Percentiles rank a stretch among this genome's conserved stretches.
Evolutionary conservation across 2,888 invertebrate genomes (phyloP).

Genomic region (Diogma glabrata): DNA sequence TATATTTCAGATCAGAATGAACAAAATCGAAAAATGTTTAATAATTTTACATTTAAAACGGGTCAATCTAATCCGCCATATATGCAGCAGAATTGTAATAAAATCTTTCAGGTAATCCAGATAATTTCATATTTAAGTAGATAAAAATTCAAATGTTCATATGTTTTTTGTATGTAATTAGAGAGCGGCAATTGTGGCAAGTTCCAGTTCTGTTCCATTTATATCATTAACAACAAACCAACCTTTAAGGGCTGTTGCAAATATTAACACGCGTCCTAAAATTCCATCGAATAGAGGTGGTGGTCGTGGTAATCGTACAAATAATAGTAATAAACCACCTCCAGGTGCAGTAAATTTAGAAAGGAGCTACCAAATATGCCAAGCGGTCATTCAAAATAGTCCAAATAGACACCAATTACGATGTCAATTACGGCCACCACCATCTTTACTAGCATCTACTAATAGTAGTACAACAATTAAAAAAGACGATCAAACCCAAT

Average conservation of each 20-base stretch:
- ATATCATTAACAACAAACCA: slow-evolving; percentile 40
- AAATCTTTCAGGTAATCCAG: too few species aligned
- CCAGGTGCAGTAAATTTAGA: slow-evolving; percentile 87
- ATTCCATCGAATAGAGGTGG: slow-evolving; percentile 24
- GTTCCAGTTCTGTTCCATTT: slow-evolving; percentile 40
- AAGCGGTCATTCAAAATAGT: slow-evolving; percentile 87
- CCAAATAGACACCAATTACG: slow-evolving; percentile 79
- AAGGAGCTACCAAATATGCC: slow-evolving; percentile 89
- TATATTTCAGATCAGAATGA: background rate
- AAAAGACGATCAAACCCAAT: slow-evolving; percentile 25
- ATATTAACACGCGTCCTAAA: slow-evolving; percentile 18
- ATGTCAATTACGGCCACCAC: slow-evolving; percentile 76
- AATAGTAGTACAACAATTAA: slow-evolving; percentile 19
- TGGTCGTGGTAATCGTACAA: slow-evolving; percentile 30
- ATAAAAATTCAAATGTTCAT: too few species aligned
- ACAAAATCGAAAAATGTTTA: background rate
- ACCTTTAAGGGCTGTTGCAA: slow-evolving; percentile 35
- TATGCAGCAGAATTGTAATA: too few species aligned
- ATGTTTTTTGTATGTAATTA: too few species aligned
- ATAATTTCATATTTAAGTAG: too few species aligned
- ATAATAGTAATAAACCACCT: slow-evolving; percentile 60
- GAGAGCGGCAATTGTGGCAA: slow-evolving; percentile 23
- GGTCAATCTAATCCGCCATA: too few species aligned
- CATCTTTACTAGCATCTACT: slow-evolving; percentile 47
- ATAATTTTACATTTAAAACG: background rate